These are phyloP conservation scores for Egretta garzetta DNA, from an alignment of 2,113 vertebrate species.

Conservation along the genomic window DNA sequence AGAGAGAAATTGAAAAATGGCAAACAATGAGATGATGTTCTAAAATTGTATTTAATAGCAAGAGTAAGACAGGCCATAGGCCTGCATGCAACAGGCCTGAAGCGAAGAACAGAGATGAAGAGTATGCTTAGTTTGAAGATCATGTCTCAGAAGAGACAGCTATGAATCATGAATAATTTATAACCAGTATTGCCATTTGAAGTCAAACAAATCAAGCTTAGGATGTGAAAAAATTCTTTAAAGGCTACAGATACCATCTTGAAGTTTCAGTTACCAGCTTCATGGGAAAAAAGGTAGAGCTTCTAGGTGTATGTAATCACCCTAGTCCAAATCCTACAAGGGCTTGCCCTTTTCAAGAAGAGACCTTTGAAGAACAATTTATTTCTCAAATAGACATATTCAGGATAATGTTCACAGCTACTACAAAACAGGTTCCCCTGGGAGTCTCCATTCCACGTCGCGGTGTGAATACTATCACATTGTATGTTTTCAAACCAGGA, in stretches of 20 bases:
- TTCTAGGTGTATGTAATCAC: background rate
- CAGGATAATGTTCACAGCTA: background rate
- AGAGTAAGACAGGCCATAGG: background rate
- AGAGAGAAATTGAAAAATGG: background rate
- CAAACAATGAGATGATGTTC: background rate
- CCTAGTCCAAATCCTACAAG: background rate
- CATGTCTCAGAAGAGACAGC: background rate
- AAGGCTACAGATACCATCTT: background rate
- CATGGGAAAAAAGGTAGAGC: background rate
- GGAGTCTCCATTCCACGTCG: background rate
- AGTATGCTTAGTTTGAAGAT: slow-evolving; percentile 10
- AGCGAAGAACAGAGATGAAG: background rate
- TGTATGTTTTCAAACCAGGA: background rate
- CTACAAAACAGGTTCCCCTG: background rate
- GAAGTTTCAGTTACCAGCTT: background rate
- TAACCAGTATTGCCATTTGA: background rate
- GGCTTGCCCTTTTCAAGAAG: background rate
- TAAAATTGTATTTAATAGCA: background rate
- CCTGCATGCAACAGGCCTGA: background rate
- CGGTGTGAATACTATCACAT: background rate
- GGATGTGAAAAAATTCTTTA: background rate
- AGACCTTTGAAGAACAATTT: slow-evolving; percentile 14
- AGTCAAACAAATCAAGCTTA: slow-evolving; percentile 9
- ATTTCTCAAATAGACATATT: background rate
- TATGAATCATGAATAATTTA: slow-evolving; percentile 32